These are phyloP conservation scores for Didymodactylos carnosus DNA, from an alignment of 2,888 invertebrate species.

Conservation along the genomic window DNA sequence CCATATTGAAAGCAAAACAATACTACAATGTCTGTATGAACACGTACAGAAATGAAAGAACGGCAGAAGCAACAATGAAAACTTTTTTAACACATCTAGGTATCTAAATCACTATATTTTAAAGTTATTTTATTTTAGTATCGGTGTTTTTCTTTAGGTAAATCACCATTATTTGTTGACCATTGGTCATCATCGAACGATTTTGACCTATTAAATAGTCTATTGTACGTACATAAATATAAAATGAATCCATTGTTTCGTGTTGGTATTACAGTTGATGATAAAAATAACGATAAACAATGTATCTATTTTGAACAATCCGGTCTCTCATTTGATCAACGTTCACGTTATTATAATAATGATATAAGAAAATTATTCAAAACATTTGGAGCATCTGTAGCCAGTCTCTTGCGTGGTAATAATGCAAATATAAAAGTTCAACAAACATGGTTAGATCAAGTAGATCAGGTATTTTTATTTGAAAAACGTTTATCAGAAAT, in stretches of 20 bases:
- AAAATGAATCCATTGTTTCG: conserved; percentile 20
- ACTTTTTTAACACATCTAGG: conserved; percentile 12
- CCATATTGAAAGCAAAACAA: conserved; percentile 21
- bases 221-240: conserved; percentile 17
- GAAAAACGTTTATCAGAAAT: not conserved
- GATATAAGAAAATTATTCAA: not conserved
- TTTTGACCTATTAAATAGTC: conserved; percentile 18
- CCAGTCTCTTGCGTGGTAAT: not conserved
- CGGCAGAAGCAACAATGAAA: conserved; percentile 18
- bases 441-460: too few relatives aligned
- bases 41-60: conserved; percentile 17
- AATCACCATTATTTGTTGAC: not conserved
- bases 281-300: conserved; percentile 21
- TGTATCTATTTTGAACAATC: conserved; percentile 23
- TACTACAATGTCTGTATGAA: conserved; percentile 23
- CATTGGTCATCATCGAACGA: conserved; percentile 21
- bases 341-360: not conserved
- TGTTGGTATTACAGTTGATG: conserved; percentile 20
- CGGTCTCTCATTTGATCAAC: conserved; percentile 21
- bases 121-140: too few relatives aligned
- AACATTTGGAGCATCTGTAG: not conserved
- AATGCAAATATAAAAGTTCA: not conserved
- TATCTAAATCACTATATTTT: too few relatives aligned
- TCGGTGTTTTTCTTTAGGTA: too few relatives aligned
- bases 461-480: not conserved